These are phyloP conservation scores for Octopus bimaculoides DNA, from an alignment of 1,140 invertebrate species.

Conservation along the genomic window DNA sequence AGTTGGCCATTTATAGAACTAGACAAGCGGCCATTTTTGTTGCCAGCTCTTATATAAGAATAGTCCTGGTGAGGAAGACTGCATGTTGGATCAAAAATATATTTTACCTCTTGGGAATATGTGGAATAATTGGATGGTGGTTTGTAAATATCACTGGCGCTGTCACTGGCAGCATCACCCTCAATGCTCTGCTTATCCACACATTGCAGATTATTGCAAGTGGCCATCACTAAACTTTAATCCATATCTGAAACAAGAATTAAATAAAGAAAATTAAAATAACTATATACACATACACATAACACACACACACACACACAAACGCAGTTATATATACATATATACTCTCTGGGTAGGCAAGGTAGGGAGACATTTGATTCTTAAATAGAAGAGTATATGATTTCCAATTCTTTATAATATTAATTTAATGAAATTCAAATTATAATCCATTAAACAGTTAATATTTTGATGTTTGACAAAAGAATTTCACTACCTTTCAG, in stretches of 20 bases:
- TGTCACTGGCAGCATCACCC: neutral
- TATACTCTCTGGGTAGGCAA: too few species aligned
- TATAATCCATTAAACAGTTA: too few species aligned
- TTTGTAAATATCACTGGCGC: neutral
- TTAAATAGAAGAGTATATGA: too few species aligned
- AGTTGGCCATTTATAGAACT: neutral
- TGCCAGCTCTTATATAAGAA: constrained; percentile 18
- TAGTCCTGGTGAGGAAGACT: constrained; percentile 22
- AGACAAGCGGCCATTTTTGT: neutral
- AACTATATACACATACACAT: neutral
- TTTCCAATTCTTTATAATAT: too few species aligned
- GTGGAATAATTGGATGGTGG: constrained; percentile 27
- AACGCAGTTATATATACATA: too few species aligned
- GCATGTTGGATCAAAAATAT: constrained; percentile 26
- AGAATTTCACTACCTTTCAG: too few species aligned
- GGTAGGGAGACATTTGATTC: too few species aligned
- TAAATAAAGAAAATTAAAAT: neutral
- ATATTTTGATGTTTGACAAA: too few species aligned
- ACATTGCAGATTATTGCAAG: neutral
- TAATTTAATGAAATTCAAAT: too few species aligned
- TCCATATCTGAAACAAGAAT: constrained; percentile 7
- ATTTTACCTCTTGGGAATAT: constrained; percentile 31
- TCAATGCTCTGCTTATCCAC: neutral
- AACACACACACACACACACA: too few species aligned
- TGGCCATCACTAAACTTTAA: constrained; percentile 1